A percentile compares a stretch with the other conserved stretches of the same genome.
These are phyloP conservation scores for Epirrhoe tristata DNA, from an alignment of 2,888 invertebrate genomes.

Conservation along the genomic window DNA sequence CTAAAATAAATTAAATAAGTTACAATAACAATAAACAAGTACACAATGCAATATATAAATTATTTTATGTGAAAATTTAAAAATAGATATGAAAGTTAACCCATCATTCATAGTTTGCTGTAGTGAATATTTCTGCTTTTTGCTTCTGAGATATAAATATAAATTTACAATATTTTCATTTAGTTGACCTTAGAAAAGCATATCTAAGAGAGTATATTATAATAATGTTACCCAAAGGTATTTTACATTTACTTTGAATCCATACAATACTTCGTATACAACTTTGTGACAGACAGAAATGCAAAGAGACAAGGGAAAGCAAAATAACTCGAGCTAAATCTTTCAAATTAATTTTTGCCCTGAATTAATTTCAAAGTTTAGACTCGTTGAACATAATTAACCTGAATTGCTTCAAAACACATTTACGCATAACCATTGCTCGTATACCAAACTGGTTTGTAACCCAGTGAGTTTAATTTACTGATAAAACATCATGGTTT, in stretches of 20 bases:
- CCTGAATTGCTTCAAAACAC: not conserved
- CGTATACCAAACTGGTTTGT: not conserved
- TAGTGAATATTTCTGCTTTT: too few species aligned
- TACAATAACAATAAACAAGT: not conserved
- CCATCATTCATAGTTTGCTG: too few species aligned
- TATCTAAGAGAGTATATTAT: too few species aligned
- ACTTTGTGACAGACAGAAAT: not conserved
- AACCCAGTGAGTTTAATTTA: not conserved
- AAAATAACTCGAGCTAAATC: conserved; percentile 8
- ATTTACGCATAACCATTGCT: not conserved
- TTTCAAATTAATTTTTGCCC: conserved; percentile 31
- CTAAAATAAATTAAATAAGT: conserved; percentile 29
- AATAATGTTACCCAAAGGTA: not conserved
- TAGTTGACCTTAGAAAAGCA: too few species aligned
- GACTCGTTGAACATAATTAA: not conserved
- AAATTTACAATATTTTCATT: too few species aligned
- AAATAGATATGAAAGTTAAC: not conserved
- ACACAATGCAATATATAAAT: not conserved
- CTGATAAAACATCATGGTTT: not conserved
- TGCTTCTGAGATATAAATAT: too few species aligned
- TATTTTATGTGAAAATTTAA: not conserved
- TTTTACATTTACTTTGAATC: not conserved
- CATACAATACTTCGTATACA: not conserved
- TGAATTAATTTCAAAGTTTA: conserved; percentile 25
- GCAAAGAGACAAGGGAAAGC: not conserved